phyloP scores from a whole-genome alignment of 2,113 vertebrate species.

The Oryctolagus cuniculus region mOryCun1.1 NC_091438.1:101086001-101086500 shows the following conservation, averaged over 20 bases:
- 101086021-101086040: neutral
- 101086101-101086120: constrained; percentile 14
- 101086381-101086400: neutral
- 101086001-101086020: neutral
- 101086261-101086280: too few species aligned
- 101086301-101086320: neutral
- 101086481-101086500: constrained; percentile 26
- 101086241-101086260: too few species aligned
- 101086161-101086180: neutral
- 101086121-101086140: neutral
- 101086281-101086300: too few species aligned
- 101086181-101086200: neutral
- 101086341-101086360: neutral
- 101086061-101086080: neutral
- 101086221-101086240: too few species aligned
- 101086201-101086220: too few species aligned
- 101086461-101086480: neutral
- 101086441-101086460: constrained; percentile 2
- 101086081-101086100: constrained; percentile 30
- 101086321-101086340: constrained; percentile 18
- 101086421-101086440: neutral
- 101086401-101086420: neutral
- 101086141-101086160: neutral
- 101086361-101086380: neutral
- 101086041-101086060: neutral